Conservation (phyloP, 1,140 invertebrate species). For the Lordiphosa stackelbergi region DNA sequence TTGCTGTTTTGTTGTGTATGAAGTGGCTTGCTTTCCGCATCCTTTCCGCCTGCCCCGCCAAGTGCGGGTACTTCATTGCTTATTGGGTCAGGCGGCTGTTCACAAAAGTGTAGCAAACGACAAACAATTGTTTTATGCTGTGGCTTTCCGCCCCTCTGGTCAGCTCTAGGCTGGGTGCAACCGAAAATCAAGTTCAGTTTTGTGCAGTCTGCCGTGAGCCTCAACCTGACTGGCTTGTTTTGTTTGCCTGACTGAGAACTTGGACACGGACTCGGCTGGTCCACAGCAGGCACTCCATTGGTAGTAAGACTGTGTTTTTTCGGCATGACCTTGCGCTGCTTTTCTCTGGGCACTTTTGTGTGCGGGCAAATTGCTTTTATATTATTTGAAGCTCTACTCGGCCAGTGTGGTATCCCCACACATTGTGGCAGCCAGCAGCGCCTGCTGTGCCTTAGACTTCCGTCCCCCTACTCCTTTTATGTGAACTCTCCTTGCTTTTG, state of each 20-base stretch:
- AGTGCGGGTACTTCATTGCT: conserved; percentile 32
- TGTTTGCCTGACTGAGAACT: conserved; percentile 31
- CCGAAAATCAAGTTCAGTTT: conserved; percentile 59
- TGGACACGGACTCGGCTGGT: conserved; percentile 1
- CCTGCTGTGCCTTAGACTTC: conserved; percentile 64
- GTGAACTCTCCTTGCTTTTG: conserved; percentile 27
- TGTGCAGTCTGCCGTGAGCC: conserved; percentile 53
- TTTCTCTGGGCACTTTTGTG: conserved; percentile 11
- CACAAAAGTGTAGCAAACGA: conserved; percentile 51
- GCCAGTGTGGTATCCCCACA: conserved; percentile 36
- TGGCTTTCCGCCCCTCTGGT: conserved; percentile 5
- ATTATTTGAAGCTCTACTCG: conserved; percentile 39
- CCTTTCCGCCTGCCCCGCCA: conserved; percentile 1
- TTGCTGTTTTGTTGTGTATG: conserved; percentile 42
- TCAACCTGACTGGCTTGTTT: conserved; percentile 18
- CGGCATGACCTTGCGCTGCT: conserved; percentile 53
- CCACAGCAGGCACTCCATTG: conserved; percentile 35
- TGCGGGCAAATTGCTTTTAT: conserved; percentile 52
- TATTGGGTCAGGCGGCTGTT: conserved; percentile 56
- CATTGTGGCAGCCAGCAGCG: conserved; percentile 48
- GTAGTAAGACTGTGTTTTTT: conserved; percentile 41
- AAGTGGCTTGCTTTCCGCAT: conserved; percentile 9
- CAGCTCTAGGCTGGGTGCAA: conserved; percentile 5
- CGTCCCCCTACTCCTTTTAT: conserved; percentile 19
- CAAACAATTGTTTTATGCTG: conserved; percentile 59